Evolutionary conservation across 37 sponge, comb jelly and placozoan genomes (phyloP), one percentile per base, ranked within the genome.

Genomic region (Hexactinellida sp.): DNA sequence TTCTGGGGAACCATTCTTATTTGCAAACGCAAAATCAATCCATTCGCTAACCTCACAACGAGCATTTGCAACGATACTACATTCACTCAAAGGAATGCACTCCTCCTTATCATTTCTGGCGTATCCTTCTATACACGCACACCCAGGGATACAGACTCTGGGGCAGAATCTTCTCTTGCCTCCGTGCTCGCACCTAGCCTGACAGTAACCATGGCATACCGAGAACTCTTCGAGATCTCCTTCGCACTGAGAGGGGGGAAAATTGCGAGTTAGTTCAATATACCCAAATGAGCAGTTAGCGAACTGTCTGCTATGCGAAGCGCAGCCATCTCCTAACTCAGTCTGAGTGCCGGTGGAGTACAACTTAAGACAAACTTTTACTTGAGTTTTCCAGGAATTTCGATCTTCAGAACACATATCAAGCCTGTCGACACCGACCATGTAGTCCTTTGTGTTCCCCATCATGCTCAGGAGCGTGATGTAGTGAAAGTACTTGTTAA

Each of bases 251-350:
- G 25, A 5, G 13, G 25, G 1, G 3, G 3, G 76, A 16, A 13
- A 16, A 41, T 41, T 13, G 13, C 76, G 76, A 63, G 76, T 63
- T 63, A 89, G 86, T n/a, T 54, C 37, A 54, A 89, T 86, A 54
- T 89, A 89, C n/a, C 89, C 89, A 89, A 89, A 89, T 3, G 86
- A 83, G 47, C 89, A 89, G 55, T 89, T 89, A 21, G 28, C 25
- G 76, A 63, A 63, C 34, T 63, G 76, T 21, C 86, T 83, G 36
- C 0, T 83, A 37, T 89, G 89, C 1, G 86, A 37, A 0, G 84
- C 63, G 37, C 86, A 86, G 23, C 86, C 83, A 36, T 38, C 37
- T 24, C 7, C 84, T 24, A 89, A 38, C 25, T 34, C 76, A 19
- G 86, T 84, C n/a, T 36, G 37, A 0, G 89, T 86, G 36, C 86